Percentiles rank a stretch among this genome's conserved stretches.
Evolutionary conservation across 2,888 invertebrate species (phyloP).

Genomic region (Agonopterix arenella): DNA sequence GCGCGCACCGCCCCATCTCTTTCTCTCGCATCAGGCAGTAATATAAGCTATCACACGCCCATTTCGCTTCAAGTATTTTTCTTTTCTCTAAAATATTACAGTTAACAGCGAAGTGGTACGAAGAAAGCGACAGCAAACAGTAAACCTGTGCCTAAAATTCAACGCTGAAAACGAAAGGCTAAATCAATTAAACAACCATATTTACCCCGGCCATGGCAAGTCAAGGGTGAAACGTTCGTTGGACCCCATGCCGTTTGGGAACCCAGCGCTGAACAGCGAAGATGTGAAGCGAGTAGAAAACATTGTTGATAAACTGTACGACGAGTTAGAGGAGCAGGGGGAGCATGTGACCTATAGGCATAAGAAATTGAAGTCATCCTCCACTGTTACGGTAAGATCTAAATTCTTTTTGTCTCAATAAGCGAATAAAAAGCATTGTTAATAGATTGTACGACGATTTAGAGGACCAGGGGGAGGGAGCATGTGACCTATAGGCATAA

Average conservation of each 20-base stretch:
- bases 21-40: too few species aligned
- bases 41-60: too few species aligned
- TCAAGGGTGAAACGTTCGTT: slow-evolving; percentile 10
- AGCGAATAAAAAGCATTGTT: slow-evolving; percentile 46
- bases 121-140: slow-evolving; percentile 52
- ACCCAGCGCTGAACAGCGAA: slow-evolving; percentile 25
- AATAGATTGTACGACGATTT: slow-evolving; percentile 56
- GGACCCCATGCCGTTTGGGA: slow-evolving; percentile 7
- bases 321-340: slow-evolving; percentile 41
- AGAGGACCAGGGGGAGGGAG: slow-evolving; percentile 33
- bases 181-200: neutral
- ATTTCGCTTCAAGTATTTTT: too few species aligned
- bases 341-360: slow-evolving; percentile 34
- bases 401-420: neutral
- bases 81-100: slow-evolving; percentile 21
- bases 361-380: slow-evolving; percentile 12
- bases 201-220: neutral
- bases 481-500: slow-evolving; percentile 32
- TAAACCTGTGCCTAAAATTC: slow-evolving; percentile 58
- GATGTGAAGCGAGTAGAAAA: slow-evolving; percentile 40
- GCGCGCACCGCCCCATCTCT: too few species aligned
- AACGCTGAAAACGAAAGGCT: slow-evolving; percentile 36
- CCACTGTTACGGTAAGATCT: slow-evolving; percentile 9
- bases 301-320: slow-evolving; percentile 55
- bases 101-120: slow-evolving; percentile 50